Conservation (phyloP, 2,113 vertebrate species). For the Chlorocebus sabaeus region DNA sequence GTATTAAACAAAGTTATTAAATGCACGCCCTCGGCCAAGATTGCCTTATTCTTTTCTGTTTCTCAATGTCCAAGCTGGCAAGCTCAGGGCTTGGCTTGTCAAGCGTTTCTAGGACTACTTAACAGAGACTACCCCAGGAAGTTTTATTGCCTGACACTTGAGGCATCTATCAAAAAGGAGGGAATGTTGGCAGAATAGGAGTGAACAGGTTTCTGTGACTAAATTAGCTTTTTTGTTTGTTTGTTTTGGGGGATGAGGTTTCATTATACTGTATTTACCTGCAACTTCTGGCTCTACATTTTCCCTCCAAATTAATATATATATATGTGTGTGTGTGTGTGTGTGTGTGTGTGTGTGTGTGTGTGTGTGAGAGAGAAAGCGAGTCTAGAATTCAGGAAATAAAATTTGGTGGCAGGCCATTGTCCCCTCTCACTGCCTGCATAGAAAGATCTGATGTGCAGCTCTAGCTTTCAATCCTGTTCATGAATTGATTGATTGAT, state of each 20-base stretch:
- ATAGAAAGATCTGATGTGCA: background rate
- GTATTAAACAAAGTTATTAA: background rate
- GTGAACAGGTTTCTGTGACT: slow-evolving; percentile 26
- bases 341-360: too few species aligned
- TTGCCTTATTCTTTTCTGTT: background rate
- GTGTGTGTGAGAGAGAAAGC: background rate
- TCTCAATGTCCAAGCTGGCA: background rate
- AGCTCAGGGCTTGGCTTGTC: background rate
- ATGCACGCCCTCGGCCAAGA: background rate
- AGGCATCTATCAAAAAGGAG: background rate
- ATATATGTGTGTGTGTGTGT: too few species aligned
- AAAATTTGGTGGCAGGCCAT: background rate
- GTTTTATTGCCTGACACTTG: background rate
- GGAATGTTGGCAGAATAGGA: background rate
- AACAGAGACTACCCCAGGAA: background rate
- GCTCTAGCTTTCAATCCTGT: background rate
- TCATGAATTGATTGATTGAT: slow-evolving; percentile 17
- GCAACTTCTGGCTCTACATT: background rate
- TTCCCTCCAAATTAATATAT: background rate
- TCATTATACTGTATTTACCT: slow-evolving; percentile 17
- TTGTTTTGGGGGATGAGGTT: background rate
- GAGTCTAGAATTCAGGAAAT: background rate
- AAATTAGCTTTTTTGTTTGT: background rate
- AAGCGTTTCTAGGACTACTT: background rate
- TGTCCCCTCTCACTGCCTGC: background rate